Base-by-base conservation (phyloP, 2,888 invertebrate genomes). In the Drosophila recens region DNA sequence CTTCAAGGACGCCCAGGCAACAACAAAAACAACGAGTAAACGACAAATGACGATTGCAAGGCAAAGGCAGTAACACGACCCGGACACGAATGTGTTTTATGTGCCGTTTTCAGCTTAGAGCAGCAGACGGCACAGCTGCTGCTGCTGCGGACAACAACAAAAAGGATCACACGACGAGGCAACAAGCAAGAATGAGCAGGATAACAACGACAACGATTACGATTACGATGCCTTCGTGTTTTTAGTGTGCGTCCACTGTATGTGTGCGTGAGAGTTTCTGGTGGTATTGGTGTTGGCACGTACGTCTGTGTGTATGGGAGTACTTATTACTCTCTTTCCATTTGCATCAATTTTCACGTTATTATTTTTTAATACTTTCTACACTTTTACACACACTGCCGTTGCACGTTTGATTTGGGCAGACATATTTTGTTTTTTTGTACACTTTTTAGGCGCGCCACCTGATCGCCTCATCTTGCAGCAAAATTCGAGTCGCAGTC, bases 401-500 rank as follows among this genome's bases (percentile, higher is more conserved):
- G 74, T 78, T 76, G 69, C 59, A 76, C 46, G 49, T 52, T 59
- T 49, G 30, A 30, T 58, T 63, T 56, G 65, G 64, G 64, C 38
- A 73, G 54, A 70, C 54, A 56, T 45, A 67, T 64, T 68, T 49
- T 70, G 48, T 58, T 59, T 64, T 67, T 27, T 79, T 38, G 63
- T 68, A 79, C 53, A 75, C 63, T 76, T 79, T 79, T 79, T 72
- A 80, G 72, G 76, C 79, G 75, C 74, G 76, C 78, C 78, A 78
- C 79, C 75, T 78, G 78, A 79, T 79, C 78, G 78, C 59, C 79
- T 78, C 78, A 79, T 78, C 79, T 72, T 78, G 79, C 79, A 78
- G 72, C 78, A 75, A 75, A 75, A 66, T 61, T 75, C 48, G 38
- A 75, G 79, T 78, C 70, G 66, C 68, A 72, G 54, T 72, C 75